Percentiles rank a stretch among this genome's conserved stretches.
These are phyloP conservation scores for Drosophila ochracea DNA, from an alignment of 2,888 invertebrate genomes.

Conservation along the genomic window DNA sequence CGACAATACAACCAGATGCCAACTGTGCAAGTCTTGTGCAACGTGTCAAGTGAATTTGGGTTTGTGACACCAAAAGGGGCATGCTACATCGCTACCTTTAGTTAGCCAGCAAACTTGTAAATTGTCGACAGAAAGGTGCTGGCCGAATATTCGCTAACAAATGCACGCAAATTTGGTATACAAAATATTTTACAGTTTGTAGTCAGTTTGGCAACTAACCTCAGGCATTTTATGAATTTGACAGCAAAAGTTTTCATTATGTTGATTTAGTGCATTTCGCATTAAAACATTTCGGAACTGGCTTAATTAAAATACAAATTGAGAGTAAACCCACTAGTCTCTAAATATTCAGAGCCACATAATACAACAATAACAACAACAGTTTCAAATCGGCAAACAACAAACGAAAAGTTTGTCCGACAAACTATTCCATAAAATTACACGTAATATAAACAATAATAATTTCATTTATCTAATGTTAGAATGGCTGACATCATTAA, in stretches of 20 bases:
- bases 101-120: slow-evolving; percentile 10
- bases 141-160: slow-evolving; percentile 19
- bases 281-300: slow-evolving; percentile 18
- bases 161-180: slow-evolving; percentile 10
- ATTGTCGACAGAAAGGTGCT: slow-evolving; percentile 23
- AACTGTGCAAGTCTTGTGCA: slow-evolving; percentile 26
- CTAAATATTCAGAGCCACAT: slow-evolving; percentile 43
- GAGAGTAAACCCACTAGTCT: slow-evolving; percentile 9
- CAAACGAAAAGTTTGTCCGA: slow-evolving; percentile 13
- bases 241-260: slow-evolving; percentile 38
- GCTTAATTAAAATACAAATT: slow-evolving; percentile 69
- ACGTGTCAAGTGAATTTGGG: slow-evolving; percentile 27
- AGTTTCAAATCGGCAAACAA: slow-evolving; percentile 17
- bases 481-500: slow-evolving; percentile 63
- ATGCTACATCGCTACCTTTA: slow-evolving; percentile 8
- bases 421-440: slow-evolving; percentile 35
- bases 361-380: slow-evolving; percentile 16
- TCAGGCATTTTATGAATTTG: slow-evolving; percentile 46
- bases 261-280: slow-evolving; percentile 49
- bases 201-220: slow-evolving; percentile 8
- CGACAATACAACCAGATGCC: slow-evolving; percentile 19
- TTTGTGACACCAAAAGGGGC: slow-evolving; percentile 11
- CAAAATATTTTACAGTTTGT: slow-evolving; percentile 14
- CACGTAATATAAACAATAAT: slow-evolving; percentile 49
- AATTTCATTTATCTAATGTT: slow-evolving; percentile 68